These are phyloP conservation scores for Saguinus midas DNA, from an alignment of 2,113 vertebrate species.

Conservation along the genomic window DNA sequence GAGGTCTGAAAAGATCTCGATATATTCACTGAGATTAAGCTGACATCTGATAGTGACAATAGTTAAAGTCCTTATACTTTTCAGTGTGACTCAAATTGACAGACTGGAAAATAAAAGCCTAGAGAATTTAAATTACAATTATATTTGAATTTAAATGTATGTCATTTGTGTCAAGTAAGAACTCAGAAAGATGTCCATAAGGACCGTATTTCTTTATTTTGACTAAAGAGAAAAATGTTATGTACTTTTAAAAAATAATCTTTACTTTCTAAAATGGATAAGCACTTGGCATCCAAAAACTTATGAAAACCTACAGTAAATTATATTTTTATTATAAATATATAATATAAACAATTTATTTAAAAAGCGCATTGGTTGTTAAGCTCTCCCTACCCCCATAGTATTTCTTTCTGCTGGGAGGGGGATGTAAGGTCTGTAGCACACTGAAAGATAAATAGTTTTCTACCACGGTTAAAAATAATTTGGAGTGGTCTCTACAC, in stretches of 20 bases:
- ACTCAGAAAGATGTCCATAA: neutral
- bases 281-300: neutral
- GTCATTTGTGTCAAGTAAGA: neutral
- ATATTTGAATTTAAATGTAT: neutral
- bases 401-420: too few relatives aligned
- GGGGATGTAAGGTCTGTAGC: neutral
- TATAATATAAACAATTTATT: neutral
- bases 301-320: neutral
- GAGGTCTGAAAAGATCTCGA: neutral
- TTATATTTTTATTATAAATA: neutral
- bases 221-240: neutral
- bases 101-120: neutral
- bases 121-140: neutral
- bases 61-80: neutral
- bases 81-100: neutral
- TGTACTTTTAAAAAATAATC: neutral
- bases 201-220: neutral
- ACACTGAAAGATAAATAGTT: neutral
- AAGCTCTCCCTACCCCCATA: neutral
- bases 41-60: neutral
- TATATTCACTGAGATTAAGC: neutral
- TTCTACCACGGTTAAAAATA: neutral
- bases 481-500: neutral
- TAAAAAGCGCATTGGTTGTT: neutral
- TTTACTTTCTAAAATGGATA: neutral